Evolutionary conservation across 2,113 vertebrate species (phyloP), one percentile per base, ranked within the genome.

Genomic region (Haemorhous mexicanus): DNA sequence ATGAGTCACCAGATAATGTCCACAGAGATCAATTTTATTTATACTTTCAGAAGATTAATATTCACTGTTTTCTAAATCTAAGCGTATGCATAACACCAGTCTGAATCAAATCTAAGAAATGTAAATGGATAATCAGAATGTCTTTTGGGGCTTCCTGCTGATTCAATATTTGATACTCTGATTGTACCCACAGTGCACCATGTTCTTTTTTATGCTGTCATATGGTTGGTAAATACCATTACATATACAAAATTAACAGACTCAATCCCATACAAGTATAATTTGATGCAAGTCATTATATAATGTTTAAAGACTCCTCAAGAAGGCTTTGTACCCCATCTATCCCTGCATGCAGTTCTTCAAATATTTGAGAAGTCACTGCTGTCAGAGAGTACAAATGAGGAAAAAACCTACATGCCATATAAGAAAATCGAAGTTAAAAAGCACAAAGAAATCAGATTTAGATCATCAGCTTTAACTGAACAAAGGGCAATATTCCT

Each of bases 1-100:
- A 95, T 96, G 89, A 97, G 74, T 96, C 93, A 96, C 85, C 89
- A 93, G 69, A 58, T 93, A 85, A 87, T 76, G 94, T 93, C 87
- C 72, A 82, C 67, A 88, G 80, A 92, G 76, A 92, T 96, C 85
- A 83, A 87, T 90, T 96, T 94, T 91, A 87, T 94, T 90, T 94
- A 77, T 95, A 49, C 56, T 90, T 94, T 86, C 53, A 86, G 88
- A 87, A 91, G 73, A 95, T 96, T 90, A 92, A 90, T 92, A 87
- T 83, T 91, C 62, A 52, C 41, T 89, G 41, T 89, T 95, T 91
- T 94, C 77, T 83, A 52, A 89, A 90, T 94, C 64, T 80, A 73
- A 83, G 76, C 15, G 39, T 80, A 90, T 74, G 61, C 79, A 47
- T 93, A 81, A 89, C 55, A 87, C 62, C 44, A 84, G 67, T 32